A percentile compares a stretch with the other conserved stretches of the same genome.
Conservation (phyloP, 2,797 vertebrate species). For the Salarias fasciatus region DNA sequence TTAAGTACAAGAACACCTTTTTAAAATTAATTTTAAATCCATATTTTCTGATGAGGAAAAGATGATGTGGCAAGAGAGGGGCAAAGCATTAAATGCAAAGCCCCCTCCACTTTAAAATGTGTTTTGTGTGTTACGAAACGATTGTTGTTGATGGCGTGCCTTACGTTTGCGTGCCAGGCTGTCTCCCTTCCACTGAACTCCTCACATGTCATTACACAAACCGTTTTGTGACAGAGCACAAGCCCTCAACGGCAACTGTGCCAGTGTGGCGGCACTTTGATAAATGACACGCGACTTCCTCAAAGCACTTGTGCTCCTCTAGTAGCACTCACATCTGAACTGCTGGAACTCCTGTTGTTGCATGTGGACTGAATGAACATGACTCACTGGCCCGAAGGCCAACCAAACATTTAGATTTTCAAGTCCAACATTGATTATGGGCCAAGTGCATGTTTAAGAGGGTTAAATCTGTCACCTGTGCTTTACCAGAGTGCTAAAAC, state of each 20-base stretch:
- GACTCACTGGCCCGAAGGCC: constrained; percentile 1
- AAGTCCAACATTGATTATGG: neutral
- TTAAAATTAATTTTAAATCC: too few species aligned
- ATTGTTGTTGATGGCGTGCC: too few species aligned
- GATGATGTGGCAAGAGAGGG: too few species aligned
- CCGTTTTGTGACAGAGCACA: constrained; percentile 33
- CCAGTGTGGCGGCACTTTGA: constrained; percentile 20
- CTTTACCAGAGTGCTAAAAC: too few species aligned
- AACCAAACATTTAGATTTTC: constrained; percentile 1
- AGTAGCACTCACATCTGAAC: constrained; percentile 4
- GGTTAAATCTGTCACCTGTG: too few species aligned
- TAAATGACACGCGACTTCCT: constrained; percentile 18
- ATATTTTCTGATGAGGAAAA: too few species aligned
- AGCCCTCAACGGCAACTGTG: constrained; percentile 35
- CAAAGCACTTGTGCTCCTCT: constrained; percentile 15
- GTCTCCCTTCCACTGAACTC: too few species aligned
- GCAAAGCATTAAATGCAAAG: too few species aligned
- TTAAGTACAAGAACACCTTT: too few species aligned
- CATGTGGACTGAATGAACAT: constrained; percentile 1
- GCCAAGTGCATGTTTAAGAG: too few species aligned
- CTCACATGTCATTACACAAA: constrained; percentile 42
- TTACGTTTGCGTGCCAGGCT: constrained; percentile 38
- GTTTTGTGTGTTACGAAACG: too few species aligned
- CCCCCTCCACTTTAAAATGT: too few species aligned
- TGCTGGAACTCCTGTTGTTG: neutral